Conservation (phyloP, 2,888 invertebrate genomes). For the Eupithecia abbreviata region DNA sequence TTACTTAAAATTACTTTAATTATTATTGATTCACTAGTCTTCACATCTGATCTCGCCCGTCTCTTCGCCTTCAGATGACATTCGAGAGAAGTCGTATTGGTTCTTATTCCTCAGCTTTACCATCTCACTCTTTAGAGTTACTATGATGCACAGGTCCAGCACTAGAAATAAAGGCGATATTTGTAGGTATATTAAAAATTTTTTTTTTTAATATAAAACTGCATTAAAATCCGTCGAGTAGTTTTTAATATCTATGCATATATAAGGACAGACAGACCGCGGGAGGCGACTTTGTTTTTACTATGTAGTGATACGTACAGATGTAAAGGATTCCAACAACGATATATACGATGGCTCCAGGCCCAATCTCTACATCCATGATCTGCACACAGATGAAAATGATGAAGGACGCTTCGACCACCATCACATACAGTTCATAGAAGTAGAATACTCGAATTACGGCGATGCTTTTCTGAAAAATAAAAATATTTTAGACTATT, state of each 20-base stretch:
- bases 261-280: no score
- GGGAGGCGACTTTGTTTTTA: no score
- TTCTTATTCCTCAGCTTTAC: slow-evolving; percentile 20
- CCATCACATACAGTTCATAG: neutral
- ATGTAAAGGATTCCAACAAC: slow-evolving; percentile 3
- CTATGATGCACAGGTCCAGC: slow-evolving; percentile 19
- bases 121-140: slow-evolving; percentile 20
- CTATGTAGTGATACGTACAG: neutral
- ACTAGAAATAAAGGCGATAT: slow-evolving; percentile 9
- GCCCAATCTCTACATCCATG: neutral
- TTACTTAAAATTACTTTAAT: neutral
- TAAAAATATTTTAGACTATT: neutral
- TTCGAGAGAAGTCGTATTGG: slow-evolving; percentile 13
- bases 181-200: no score
- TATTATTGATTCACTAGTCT: neutral
- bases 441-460: slow-evolving; percentile 2
- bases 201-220: no score
- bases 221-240: no score
- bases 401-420: neutral
- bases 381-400: neutral
- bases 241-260: no score
- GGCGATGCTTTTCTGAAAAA: slow-evolving; percentile 8
- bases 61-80: slow-evolving; percentile 1
- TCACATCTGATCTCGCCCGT: neutral
- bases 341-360: neutral